These are phyloP conservation scores for Acrocephalus kingi DNA, from an alignment of 2,113 vertebrate species.

Conservation along the genomic window DNA sequence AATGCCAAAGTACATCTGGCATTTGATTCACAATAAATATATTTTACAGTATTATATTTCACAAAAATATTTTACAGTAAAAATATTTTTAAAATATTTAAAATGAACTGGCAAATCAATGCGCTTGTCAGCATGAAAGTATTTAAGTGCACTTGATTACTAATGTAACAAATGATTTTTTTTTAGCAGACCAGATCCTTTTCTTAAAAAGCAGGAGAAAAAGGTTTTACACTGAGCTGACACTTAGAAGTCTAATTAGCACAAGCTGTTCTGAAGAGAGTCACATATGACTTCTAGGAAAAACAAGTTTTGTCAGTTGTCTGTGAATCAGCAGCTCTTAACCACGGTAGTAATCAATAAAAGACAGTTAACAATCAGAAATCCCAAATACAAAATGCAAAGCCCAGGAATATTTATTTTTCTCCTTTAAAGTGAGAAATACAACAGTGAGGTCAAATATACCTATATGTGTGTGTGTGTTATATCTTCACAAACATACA, in stretches of 20 bases:
- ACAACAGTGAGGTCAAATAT: not conserved
- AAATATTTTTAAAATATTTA: not conserved
- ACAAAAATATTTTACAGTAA: not conserved
- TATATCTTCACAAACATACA: not conserved
- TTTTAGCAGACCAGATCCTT: slow-evolving; percentile 28
- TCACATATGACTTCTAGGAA: not conserved
- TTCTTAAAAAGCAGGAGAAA: slow-evolving; percentile 10
- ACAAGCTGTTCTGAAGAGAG: slow-evolving; percentile 16
- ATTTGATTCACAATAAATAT: not conserved
- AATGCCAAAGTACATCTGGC: not conserved
- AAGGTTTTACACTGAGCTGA: slow-evolving; percentile 10
- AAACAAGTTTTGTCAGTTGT: not conserved
- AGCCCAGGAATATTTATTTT: not conserved
- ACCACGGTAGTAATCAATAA: not conserved
- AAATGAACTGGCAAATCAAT: not conserved
- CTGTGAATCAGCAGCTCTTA: not conserved
- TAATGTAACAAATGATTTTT: not conserved
- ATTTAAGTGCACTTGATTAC: not conserved
- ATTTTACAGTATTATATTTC: not conserved
- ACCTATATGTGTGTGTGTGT: rapidly evolving
- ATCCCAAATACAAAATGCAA: not conserved
- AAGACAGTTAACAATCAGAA: not conserved
- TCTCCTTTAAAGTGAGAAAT: not conserved
- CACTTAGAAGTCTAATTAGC: slow-evolving; percentile 4
- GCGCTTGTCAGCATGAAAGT: not conserved